Evolutionary conservation across 1,140 invertebrate genomes (phyloP).

Genomic region (Zaprionus capensis): DNA sequence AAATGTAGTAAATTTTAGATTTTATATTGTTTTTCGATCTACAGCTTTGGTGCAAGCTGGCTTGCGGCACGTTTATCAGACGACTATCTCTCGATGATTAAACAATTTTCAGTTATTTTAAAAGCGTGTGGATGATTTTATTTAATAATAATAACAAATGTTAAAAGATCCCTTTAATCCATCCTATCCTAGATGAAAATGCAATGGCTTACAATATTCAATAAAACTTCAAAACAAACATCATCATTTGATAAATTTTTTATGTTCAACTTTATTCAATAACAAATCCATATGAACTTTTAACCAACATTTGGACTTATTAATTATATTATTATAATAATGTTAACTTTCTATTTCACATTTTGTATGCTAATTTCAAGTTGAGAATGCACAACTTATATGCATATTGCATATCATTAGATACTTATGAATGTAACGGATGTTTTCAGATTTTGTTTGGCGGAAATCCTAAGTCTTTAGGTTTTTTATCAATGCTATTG

Average conservation of each 20-base stretch:
- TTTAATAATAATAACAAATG: not conserved
- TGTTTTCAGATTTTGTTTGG: conserved; percentile 10
- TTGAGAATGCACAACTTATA: conserved; percentile 15
- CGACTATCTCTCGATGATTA: conserved; percentile 28
- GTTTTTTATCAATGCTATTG: conserved; percentile 11
- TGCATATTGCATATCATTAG: conserved; percentile 14
- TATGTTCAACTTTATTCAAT: conserved; percentile 60
- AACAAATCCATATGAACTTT: conserved; percentile 55
- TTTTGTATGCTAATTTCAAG: conserved; percentile 54
- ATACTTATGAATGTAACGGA: conserved; percentile 14
- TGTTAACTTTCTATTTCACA: conserved; percentile 71
- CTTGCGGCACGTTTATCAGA: conserved; percentile 22
- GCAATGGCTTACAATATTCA: no score
- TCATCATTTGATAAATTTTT: conserved; percentile 16
- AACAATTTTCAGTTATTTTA: conserved; percentile 8
- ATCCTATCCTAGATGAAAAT: no score
- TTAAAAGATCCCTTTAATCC: not conserved
- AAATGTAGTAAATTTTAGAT: not conserved
- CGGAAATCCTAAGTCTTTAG: conserved; percentile 10
- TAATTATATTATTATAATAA: conserved; percentile 60
- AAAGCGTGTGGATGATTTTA: conserved; percentile 9
- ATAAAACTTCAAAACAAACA: not conserved
- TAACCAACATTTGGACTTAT: conserved; percentile 53
- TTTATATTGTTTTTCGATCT: not conserved
- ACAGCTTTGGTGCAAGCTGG: conserved; percentile 43